Evolutionary conservation across 1,140 invertebrate species (phyloP).

Genomic region (Papilio polyxenes): DNA sequence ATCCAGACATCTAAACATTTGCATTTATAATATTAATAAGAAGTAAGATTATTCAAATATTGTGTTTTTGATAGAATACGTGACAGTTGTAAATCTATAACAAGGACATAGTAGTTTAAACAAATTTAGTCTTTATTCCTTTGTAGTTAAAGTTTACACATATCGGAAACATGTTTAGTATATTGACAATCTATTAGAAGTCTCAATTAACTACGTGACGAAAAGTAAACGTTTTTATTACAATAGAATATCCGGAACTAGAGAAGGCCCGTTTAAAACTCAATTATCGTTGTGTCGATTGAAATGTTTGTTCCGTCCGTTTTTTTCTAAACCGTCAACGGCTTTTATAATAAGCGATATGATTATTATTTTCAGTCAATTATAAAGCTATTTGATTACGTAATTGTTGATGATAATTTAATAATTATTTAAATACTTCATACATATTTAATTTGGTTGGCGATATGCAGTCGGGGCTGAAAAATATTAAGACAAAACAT

Average conservation of each 20-base stretch:
- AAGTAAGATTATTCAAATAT: conserved; percentile 45
- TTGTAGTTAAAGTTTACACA: not conserved
- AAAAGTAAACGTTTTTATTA: conserved; percentile 47
- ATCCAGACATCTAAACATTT: no score
- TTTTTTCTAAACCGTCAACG: conserved; percentile 21
- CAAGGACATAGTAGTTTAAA: conserved; percentile 34
- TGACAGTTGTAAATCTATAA: conserved; percentile 47
- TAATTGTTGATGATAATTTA: no score
- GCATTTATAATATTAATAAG: no score
- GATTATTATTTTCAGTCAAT: not conserved
- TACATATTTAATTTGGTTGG: no score
- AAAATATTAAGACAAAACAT: no score
- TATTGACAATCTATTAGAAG: conserved; percentile 44
- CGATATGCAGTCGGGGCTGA: no score
- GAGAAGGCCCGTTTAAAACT: conserved; percentile 1
- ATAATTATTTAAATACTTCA: no score
- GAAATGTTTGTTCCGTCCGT: conserved; percentile 48
- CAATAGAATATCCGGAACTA: conserved; percentile 44
- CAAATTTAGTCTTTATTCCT: conserved; percentile 34
- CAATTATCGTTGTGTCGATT: conserved; percentile 47
- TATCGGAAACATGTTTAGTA: conserved; percentile 7
- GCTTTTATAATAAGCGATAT: conserved; percentile 3
- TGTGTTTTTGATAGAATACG: conserved; percentile 52
- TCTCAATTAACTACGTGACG: conserved; percentile 60
- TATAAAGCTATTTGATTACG: not conserved